A percentile compares a stretch with the other conserved stretches of the same genome.
phyloP scores from a whole-genome alignment of 1,140 invertebrate genomes.

The Cydia strobilella region DNA sequence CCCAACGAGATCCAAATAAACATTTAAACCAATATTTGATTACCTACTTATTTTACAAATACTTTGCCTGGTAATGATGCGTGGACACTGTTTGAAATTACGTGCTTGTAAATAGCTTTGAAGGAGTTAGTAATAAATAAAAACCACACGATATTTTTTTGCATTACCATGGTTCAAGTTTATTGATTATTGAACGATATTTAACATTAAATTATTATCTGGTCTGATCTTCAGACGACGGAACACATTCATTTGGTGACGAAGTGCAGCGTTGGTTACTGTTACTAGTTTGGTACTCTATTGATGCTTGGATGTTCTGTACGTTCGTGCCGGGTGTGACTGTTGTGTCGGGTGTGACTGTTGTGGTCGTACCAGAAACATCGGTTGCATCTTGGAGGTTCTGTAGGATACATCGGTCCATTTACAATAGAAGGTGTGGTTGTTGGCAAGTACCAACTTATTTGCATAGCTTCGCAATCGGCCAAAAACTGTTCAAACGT shows the following conservation, averaged over 20 bases:
- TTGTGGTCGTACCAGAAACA: background rate
- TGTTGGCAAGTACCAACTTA: background rate
- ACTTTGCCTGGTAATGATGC: constrained; percentile 68
- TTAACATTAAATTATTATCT: too few species aligned
- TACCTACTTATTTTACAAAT: constrained; percentile 66
- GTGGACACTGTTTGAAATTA: constrained; percentile 59
- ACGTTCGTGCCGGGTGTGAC: background rate
- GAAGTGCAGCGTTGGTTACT: too few species aligned
- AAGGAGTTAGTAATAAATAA: constrained; percentile 37
- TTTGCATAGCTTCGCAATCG: background rate
- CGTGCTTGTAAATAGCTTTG: background rate
- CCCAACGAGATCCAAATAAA: constrained; percentile 70
- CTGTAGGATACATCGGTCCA: background rate
- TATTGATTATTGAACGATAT: too few species aligned
- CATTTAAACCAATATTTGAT: constrained; percentile 62
- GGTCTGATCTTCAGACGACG: too few species aligned
- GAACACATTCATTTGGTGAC: too few species aligned
- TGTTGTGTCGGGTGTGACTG: too few species aligned
- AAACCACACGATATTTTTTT: background rate
- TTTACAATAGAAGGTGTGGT: background rate
- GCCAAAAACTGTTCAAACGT: background rate
- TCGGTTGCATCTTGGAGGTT: too few species aligned
- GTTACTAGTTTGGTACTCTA: too few species aligned
- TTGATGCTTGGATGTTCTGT: background rate
- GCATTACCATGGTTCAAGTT: too few species aligned